Percentiles rank a stretch among this genome's conserved stretches.
These are phyloP conservation scores for Drosophila kohkoa DNA, from an alignment of 1,140 invertebrate genomes.

Conservation along the genomic window DNA sequence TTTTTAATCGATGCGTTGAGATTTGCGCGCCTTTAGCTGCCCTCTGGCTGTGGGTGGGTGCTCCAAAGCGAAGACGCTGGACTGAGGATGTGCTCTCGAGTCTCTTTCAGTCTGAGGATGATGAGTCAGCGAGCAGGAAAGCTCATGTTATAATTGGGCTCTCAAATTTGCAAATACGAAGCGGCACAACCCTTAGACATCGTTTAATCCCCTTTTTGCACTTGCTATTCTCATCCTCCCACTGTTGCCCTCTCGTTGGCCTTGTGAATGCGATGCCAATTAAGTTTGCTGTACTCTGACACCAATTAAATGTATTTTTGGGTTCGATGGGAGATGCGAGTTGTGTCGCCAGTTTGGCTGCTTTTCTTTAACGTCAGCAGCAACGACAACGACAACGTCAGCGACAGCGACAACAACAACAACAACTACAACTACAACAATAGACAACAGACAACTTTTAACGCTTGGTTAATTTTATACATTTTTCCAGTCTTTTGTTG, in stretches of 20 bases:
- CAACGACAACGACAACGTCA: constrained; percentile 5
- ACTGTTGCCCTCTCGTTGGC: constrained; percentile 33
- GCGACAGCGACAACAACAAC: too few species aligned
- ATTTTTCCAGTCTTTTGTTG: constrained; percentile 78
- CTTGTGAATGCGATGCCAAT: constrained; percentile 79
- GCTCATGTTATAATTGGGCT: constrained; percentile 81
- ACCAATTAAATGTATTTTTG: constrained; percentile 70
- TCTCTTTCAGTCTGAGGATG: not conserved
- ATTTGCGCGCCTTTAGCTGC: constrained; percentile 47
- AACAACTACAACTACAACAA: constrained; percentile 12
- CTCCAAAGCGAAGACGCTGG: not conserved
- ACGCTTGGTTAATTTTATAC: constrained; percentile 75
- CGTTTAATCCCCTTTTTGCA: not conserved
- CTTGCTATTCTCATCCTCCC: not conserved
- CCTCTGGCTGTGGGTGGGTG: constrained; percentile 53
- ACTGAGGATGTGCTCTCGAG: not conserved
- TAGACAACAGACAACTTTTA: constrained; percentile 64
- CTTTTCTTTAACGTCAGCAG: constrained; percentile 47
- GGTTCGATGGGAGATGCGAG: constrained; percentile 19
- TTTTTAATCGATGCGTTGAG: constrained; percentile 62
- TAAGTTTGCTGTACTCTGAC: constrained; percentile 71
- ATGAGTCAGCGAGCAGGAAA: constrained; percentile 27
- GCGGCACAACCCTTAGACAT: constrained; percentile 18
- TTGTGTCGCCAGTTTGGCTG: constrained; percentile 32
- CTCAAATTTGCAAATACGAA: constrained; percentile 71